Evolutionary conservation across 1,140 invertebrate species (phyloP).

Genomic region (Phortica variegata): DNA sequence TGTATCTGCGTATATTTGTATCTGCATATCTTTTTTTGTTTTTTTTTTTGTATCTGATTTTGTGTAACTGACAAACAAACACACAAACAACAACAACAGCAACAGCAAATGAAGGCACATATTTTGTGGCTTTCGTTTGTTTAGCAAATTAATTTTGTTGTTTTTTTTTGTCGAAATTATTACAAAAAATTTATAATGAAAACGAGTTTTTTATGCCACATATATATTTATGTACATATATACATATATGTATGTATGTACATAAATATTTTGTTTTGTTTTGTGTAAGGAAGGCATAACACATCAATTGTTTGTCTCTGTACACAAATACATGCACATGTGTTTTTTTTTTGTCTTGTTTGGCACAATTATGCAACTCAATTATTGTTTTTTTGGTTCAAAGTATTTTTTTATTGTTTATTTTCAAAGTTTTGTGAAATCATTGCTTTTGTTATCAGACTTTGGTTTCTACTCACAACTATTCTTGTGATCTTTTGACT

Average conservation of each 20-base stretch:
- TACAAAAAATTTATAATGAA: slow-evolving; percentile 23
- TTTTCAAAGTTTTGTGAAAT: not conserved
- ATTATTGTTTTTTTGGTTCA: not conserved
- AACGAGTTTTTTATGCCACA: slow-evolving; percentile 19
- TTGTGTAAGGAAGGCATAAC: not conserved
- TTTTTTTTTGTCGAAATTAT: slow-evolving; percentile 17
- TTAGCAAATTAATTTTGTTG: slow-evolving; percentile 22
- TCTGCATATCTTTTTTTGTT: slow-evolving; percentile 11
- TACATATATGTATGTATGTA: no score
- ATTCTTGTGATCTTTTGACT: no score
- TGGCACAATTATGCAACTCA: not conserved
- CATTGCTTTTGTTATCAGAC: not conserved
- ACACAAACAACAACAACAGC: slow-evolving; percentile 11
- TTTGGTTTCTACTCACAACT: no score
- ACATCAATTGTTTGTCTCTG: slow-evolving; percentile 18
- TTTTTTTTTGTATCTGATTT: slow-evolving; percentile 21
- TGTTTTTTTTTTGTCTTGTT: slow-evolving; percentile 9
- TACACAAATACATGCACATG: no score
- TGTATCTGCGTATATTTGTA: slow-evolving; percentile 9
- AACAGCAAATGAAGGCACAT: slow-evolving; percentile 11
- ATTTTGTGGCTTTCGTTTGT: slow-evolving; percentile 20
- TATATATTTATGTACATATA: no score
- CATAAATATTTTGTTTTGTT: not conserved
- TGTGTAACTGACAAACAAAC: slow-evolving; percentile 13
- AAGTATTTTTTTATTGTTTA: not conserved